Evolutionary conservation across 1,140 invertebrate species (phyloP).

Genomic region (Bombus impatiens): DNA sequence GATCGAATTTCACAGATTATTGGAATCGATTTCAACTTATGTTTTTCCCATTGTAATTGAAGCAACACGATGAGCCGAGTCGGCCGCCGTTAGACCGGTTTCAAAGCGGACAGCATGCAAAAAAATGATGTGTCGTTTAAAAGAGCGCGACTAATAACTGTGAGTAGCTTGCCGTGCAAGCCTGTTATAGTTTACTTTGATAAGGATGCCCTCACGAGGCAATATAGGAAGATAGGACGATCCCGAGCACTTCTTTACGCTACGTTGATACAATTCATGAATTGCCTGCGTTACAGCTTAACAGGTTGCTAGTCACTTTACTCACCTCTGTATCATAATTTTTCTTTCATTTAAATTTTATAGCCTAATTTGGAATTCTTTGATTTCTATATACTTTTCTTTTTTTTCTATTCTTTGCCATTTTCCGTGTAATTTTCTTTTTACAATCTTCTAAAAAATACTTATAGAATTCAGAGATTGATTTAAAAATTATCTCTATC

Average conservation of each 20-base stretch:
- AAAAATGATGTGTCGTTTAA: constrained; percentile 22
- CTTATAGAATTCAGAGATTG: too few species aligned
- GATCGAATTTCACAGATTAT: too few species aligned
- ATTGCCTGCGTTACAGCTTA: too few species aligned
- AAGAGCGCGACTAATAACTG: constrained; percentile 28
- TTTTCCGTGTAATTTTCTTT: too few species aligned
- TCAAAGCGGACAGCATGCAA: not conserved
- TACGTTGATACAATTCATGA: not conserved
- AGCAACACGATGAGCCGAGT: not conserved
- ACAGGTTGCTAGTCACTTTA: not conserved
- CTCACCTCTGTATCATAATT: too few species aligned
- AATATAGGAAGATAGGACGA: not conserved
- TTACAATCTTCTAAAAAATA: too few species aligned
- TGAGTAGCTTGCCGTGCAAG: not conserved
- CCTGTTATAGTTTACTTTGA: constrained; percentile 12
- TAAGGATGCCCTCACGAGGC: constrained; percentile 12
- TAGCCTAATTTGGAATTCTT: too few species aligned
- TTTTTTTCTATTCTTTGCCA: too few species aligned
- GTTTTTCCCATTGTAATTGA: not conserved
- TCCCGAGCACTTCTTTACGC: not conserved
- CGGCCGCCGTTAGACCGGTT: not conserved
- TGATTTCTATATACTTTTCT: too few species aligned
- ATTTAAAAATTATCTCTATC: too few species aligned
- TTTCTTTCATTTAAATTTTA: not conserved
- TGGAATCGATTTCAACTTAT: too few species aligned